Evolutionary conservation across 2,888 invertebrate genomes (phyloP), one percentile per base, ranked within the genome.

Genomic region (Parasteatoda lunata): DNA sequence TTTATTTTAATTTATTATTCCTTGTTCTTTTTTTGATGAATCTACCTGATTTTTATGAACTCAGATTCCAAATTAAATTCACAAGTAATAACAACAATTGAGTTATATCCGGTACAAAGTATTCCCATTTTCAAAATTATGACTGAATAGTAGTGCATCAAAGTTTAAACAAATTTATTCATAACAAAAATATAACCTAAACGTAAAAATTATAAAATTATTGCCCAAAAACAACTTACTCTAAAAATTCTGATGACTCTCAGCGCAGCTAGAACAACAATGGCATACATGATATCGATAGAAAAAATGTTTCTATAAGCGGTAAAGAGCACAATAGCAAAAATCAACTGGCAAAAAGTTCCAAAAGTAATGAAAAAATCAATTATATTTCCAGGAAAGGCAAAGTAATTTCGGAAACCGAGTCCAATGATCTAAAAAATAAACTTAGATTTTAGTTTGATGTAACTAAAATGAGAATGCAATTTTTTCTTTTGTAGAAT

Each of bases 331-430:
- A 78, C 68, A 45, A 78, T 30, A 9, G 13, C 68, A 48, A 77
- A 47, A 6, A 84, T 65, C n/a, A 49, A n/a, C 30, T 70, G 75
- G 0, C 47, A 15, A 6, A 64, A 30, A 0, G 79, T 69, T 3
- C 52, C 49, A 3, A 76, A 7, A 0, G 84, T 79, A 9, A 84
- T 69, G 5, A 69, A 13, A 52, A 84, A 79, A 47, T 79, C 79
- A 30, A 84, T n/a, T 75, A 75, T 75, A 45, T 84, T 84, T n/a
- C 79, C 79, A 51, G 68, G 69, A 11, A 11, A 30, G 13, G 30
- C 11, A 49, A 84, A 70, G 75, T 70, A 84, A 11, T 68, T 9
- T 0, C 59, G 30, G 30, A n/a, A 69, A n/a, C 84, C 75, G 6
- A 84, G 8, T 8, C 49, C 69, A 11, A 48, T 45, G 0, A 84